phyloP scores from a whole-genome alignment of 2,797 vertebrate genomes.

The Pempheris klunzingeri region DNA sequence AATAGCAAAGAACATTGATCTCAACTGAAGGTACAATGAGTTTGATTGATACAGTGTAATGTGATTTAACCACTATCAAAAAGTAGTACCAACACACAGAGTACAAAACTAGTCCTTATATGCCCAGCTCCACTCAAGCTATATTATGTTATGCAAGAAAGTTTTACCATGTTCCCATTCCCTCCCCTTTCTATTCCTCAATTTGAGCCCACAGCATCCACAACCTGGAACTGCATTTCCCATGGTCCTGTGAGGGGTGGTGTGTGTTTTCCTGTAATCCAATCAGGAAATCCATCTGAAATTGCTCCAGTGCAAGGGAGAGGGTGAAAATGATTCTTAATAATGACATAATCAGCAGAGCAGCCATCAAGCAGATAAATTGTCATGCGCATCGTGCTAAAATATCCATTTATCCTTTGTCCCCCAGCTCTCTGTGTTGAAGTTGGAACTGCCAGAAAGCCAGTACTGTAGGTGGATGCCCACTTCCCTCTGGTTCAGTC shows the following conservation, averaged over 20 bases:
- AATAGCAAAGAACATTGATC: slow-evolving; percentile 84
- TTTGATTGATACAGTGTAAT: slow-evolving; percentile 84
- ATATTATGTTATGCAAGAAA: slow-evolving; percentile 88
- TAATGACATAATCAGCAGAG: slow-evolving; percentile 99
- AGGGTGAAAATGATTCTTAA: slow-evolving; percentile 94
- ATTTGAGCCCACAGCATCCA: slow-evolving; percentile 50
- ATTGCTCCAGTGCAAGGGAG: slow-evolving; percentile 88
- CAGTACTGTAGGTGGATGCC: slow-evolving; percentile 78
- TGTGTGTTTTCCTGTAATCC: slow-evolving; percentile 85
- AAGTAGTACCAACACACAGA: slow-evolving; percentile 91
- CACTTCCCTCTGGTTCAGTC: slow-evolving; percentile 62
- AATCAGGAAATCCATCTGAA: slow-evolving; percentile 90
- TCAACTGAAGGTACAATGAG: slow-evolving; percentile 85
- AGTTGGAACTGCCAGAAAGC: slow-evolving; percentile 93
- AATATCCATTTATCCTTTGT: slow-evolving; percentile 96
- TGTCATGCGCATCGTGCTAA: slow-evolving; percentile 99
- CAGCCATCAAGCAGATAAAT: slow-evolving; percentile 99
- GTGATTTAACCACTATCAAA: slow-evolving; percentile 89
- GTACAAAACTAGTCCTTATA: slow-evolving; percentile 92
- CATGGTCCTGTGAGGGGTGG: slow-evolving; percentile 82
- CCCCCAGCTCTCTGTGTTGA: slow-evolving; percentile 92
- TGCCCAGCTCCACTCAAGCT: slow-evolving; percentile 89
- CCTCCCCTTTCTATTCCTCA: slow-evolving; percentile 44
- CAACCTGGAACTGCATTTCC: slow-evolving; percentile 75
- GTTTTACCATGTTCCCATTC: slow-evolving; percentile 77